These are phyloP conservation scores for Drosophila kambysellisi DNA, from an alignment of 2,888 invertebrate species.

Conservation along the genomic window DNA sequence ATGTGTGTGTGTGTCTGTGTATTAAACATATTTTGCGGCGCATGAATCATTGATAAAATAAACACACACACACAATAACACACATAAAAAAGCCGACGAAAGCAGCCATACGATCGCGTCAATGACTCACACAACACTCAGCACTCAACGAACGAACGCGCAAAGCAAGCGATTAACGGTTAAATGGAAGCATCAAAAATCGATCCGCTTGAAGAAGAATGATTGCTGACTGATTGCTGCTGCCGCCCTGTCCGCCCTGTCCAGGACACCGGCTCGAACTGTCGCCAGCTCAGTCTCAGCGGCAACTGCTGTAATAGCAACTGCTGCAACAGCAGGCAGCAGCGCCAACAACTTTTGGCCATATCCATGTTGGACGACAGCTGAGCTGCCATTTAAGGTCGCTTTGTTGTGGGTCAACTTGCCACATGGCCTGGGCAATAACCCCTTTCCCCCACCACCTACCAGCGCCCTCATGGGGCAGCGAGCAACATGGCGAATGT, in stretches of 20 bases:
- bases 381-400: slow-evolving; percentile 37
- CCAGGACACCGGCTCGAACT: slow-evolving; percentile 33
- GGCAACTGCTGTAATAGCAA: slow-evolving; percentile 42
- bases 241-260: neutral
- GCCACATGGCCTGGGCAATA: slow-evolving; percentile 22
- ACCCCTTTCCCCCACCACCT: neutral
- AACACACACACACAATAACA: slow-evolving; percentile 40
- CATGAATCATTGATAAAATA: slow-evolving; percentile 78
- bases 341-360: slow-evolving; percentile 29
- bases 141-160: slow-evolving; percentile 43
- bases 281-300: slow-evolving; percentile 36
- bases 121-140: slow-evolving; percentile 60
- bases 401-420: slow-evolving; percentile 37
- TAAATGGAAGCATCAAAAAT: slow-evolving; percentile 3
- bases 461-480: neutral
- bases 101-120: slow-evolving; percentile 74
- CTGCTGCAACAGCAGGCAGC: slow-evolving; percentile 21
- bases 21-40: slow-evolving; percentile 64
- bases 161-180: slow-evolving; percentile 38
- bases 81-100: slow-evolving; percentile 42
- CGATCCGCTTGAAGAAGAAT: slow-evolving; percentile 7
- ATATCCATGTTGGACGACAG: slow-evolving; percentile 27
- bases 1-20: slow-evolving; percentile 36
- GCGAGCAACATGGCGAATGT: slow-evolving; percentile 14
- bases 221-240: neutral